Percentiles rank a stretch among this genome's conserved stretches.
Evolutionary conservation across 2,113 vertebrate species (phyloP).

Genomic region (Oceanites oceanicus): DNA sequence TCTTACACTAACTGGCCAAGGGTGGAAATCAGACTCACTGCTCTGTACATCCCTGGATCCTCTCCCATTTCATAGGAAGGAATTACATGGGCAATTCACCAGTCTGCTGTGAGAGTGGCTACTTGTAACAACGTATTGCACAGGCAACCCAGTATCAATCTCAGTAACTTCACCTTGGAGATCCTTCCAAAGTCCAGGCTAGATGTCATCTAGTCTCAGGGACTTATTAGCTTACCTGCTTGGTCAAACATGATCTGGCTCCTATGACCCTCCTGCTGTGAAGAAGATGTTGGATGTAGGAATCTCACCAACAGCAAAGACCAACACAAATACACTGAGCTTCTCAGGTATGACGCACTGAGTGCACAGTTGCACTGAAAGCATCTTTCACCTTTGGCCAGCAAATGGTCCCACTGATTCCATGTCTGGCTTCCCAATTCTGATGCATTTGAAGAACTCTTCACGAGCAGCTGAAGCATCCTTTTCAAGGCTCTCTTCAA

Average conservation of each 20-base stretch:
- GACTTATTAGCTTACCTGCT: not conserved
- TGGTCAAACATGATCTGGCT: not conserved
- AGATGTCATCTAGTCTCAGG: too few relatives aligned
- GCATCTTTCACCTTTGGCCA: not conserved
- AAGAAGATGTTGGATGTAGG: not conserved
- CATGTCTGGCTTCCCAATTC: not conserved
- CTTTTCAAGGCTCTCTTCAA: not conserved
- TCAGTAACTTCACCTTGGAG: not conserved
- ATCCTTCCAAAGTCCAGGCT: not conserved
- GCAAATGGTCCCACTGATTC: not conserved
- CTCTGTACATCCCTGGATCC: not conserved
- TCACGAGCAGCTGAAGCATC: not conserved
- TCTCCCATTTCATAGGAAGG: not conserved
- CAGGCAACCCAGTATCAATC: too few relatives aligned
- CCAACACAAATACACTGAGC: not conserved
- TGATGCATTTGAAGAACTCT: not conserved
- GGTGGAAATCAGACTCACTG: not conserved
- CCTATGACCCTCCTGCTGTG: not conserved
- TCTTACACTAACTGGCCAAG: not conserved
- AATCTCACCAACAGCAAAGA: not conserved
- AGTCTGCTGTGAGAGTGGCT: not conserved
- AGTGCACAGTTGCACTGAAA: fast-evolving
- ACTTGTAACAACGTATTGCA: not conserved
- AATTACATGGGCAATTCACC: not conserved
- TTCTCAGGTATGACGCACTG: not conserved